phyloP scores from a whole-genome alignment of 2,888 invertebrate species.

The Argyresthia albistria region DNA sequence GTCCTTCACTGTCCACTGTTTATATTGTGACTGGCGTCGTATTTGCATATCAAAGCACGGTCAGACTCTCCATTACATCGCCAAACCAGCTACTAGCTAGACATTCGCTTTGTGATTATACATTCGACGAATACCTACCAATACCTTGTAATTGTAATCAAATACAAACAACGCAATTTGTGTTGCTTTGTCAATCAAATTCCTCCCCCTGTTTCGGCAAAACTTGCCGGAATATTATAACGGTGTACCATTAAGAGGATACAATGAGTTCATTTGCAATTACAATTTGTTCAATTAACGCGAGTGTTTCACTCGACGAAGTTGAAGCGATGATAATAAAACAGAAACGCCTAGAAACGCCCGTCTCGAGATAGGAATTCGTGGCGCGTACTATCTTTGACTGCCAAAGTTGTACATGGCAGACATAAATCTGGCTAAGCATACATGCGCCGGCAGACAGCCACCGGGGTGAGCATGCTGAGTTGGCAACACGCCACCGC shows the following conservation, averaged over 20 bases:
- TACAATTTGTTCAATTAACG: no score
- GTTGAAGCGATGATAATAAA: background rate
- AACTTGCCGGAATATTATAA: no score
- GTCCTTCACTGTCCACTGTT: slow-evolving; percentile 18
- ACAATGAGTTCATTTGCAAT: no score
- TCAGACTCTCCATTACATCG: slow-evolving; percentile 52
- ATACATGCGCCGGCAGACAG: slow-evolving; percentile 17
- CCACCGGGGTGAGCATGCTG: slow-evolving; percentile 22
- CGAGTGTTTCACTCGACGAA: no score
- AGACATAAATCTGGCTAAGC: slow-evolving; percentile 33
- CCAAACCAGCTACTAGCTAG: slow-evolving; percentile 23
- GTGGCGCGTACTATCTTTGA: slow-evolving; percentile 19
- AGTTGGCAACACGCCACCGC: slow-evolving; percentile 50
- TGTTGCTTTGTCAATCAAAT: no score
- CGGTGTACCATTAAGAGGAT: no score
- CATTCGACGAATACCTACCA: background rate
- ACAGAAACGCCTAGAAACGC: background rate
- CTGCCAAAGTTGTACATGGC: slow-evolving; percentile 24
- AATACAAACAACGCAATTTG: slow-evolving; percentile 2
- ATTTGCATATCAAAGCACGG: slow-evolving; percentile 63
- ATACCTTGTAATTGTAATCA: background rate
- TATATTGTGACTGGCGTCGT: slow-evolving; percentile 2
- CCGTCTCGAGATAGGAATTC: background rate
- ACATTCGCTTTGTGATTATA: background rate
- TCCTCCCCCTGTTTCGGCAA: no score